These are phyloP conservation scores for Centrocercus urophasianus DNA, from an alignment of 2,113 vertebrate species.

Conservation along the genomic window DNA sequence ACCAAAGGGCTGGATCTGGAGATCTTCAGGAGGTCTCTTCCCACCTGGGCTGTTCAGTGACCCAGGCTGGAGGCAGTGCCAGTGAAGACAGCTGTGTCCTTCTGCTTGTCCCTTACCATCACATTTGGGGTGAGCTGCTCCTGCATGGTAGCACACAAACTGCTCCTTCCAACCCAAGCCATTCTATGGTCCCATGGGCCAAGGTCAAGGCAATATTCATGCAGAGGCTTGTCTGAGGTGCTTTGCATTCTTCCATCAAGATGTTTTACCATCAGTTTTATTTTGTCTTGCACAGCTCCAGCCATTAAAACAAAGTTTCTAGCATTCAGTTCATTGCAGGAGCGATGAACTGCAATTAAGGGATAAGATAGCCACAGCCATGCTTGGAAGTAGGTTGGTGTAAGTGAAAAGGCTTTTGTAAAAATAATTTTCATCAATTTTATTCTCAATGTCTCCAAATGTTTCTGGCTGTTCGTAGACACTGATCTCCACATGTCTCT, in stretches of 20 bases:
- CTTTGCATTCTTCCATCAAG: neutral
- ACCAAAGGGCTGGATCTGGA: neutral
- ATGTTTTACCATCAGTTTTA: neutral
- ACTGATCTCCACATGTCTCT: neutral
- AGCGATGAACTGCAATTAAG: neutral
- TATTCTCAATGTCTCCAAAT: neutral
- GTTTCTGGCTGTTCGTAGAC: neutral
- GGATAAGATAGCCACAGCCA: neutral
- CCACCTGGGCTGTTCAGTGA: neutral
- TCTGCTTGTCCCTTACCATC: neutral
- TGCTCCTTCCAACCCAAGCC: neutral
- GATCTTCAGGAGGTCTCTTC: neutral
- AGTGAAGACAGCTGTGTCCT: neutral
- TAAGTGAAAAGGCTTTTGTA: neutral
- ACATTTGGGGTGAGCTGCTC: neutral
- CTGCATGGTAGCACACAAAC: fast-evolving
- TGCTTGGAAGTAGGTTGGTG: neutral
- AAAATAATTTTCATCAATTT: neutral
- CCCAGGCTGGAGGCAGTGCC: neutral
- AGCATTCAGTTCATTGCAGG: neutral
- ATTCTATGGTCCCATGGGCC: neutral
- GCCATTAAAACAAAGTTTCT: neutral
- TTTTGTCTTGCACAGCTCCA: neutral
- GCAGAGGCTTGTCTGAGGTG: neutral
- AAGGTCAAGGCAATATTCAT: neutral